Evolutionary conservation across 1,140 invertebrate species (phyloP).

Genomic region (Cherax quadricarinatus): DNA sequence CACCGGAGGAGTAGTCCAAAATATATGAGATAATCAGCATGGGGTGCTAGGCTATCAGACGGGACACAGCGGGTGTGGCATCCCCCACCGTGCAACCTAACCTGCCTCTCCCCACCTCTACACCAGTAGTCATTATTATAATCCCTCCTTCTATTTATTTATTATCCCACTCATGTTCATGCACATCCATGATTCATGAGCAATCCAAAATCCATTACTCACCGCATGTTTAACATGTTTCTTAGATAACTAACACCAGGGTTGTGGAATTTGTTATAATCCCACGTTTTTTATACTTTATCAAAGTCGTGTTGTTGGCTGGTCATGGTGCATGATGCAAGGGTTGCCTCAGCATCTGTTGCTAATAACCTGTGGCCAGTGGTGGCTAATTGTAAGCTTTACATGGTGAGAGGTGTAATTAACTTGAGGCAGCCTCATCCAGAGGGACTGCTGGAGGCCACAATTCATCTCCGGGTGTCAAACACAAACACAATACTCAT

Average conservation of each 20-base stretch:
- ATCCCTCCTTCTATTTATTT: constrained; percentile 26
- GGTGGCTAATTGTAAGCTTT: constrained; percentile 40
- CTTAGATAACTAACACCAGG: background rate
- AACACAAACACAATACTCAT: constrained; percentile 33
- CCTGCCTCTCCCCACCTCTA: background rate
- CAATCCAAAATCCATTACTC: constrained; percentile 42
- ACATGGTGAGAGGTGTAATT: constrained; percentile 50
- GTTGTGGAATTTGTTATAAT: background rate
- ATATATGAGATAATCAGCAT: constrained; percentile 59
- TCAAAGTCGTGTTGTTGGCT: background rate
- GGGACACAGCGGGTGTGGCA: constrained; percentile 19
- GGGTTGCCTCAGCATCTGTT: constrained; percentile 5
- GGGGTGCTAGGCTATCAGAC: constrained; percentile 47
- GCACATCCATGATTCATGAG: constrained; percentile 44
- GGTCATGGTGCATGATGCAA: background rate
- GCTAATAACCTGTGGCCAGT: constrained; percentile 43
- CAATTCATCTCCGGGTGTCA: constrained; percentile 33
- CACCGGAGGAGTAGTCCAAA: constrained; percentile 56
- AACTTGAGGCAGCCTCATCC: constrained; percentile 1
- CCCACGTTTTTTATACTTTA: background rate
- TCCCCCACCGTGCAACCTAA: constrained; percentile 11
- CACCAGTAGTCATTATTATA: constrained; percentile 9
- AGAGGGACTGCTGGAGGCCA: background rate
- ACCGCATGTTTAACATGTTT: background rate
- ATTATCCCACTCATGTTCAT: constrained; percentile 18